Base-by-base conservation (phyloP, 2,113 vertebrate species). In the Promerops cafer region DNA sequence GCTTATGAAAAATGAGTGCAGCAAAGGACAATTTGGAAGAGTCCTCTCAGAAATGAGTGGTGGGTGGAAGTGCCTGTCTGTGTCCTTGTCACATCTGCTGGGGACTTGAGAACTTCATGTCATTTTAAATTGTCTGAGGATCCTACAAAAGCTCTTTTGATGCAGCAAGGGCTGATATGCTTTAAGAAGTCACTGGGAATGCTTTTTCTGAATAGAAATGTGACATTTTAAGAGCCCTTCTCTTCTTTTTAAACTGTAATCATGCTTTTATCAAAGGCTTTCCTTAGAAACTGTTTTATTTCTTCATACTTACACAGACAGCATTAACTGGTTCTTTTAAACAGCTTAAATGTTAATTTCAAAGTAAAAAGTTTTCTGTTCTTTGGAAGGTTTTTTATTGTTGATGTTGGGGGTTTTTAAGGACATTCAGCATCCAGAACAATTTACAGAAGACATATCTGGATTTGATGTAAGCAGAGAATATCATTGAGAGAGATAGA, bases 241-340 rank as follows among this genome's bases (percentile, higher is more conserved):
- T 42, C 70, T 54, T 19, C 52, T 81, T 77, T 78, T 66, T 60
- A 60, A 84, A 74, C 71, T 71, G 19, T 56, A 94, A 91, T 89
- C 71, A 63, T 54, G 28, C 27, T 89, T 92, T 93, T 93, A 89
- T 87, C 84, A 87, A 75, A 91, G 50, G 9, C n/a, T 91, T 89
- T 84, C 68, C 77, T 85, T 82, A 68, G 78, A 87, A 91, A 40
- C 4, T 13, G 12, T 40, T 95, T 59, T 82, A 40, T 72, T 89
- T 87, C 77, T 89, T 91, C 75, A 84, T 75, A 27, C 33, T n/a
- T 35, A 63, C 56, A 77, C 19, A 77, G 75, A 65, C 18, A 87
- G 69, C n/a, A 44, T 90, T 64, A 91, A 39, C 57, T 33, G 40
- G 61, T 65, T 90, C 61, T 81, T 90, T 68, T 42, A 92, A 90